A percentile compares a stretch with the other conserved stretches of the same genome.
Evolutionary conservation across 1,140 invertebrate species (phyloP).

Genomic region (Chrysomallon squamiferum): DNA sequence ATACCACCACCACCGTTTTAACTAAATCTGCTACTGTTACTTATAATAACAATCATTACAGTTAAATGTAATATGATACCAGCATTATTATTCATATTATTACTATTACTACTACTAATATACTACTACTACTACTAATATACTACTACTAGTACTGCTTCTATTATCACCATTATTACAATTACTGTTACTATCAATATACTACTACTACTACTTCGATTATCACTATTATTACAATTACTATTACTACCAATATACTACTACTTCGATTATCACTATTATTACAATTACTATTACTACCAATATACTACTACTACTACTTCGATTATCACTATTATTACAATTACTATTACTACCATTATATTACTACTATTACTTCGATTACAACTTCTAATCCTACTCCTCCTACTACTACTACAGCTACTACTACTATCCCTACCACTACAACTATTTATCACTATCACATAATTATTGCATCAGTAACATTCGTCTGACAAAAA

Average conservation of each 20-base stretch:
- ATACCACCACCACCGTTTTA: neutral
- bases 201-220: neutral
- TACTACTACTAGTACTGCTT: neutral
- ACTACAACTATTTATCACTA: neutral
- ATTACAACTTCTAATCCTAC: neutral
- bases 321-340: no score
- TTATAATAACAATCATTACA: neutral
- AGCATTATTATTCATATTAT: neutral
- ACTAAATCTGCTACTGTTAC: neutral
- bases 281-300: no score
- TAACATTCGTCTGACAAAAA: neutral
- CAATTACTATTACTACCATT: no score
- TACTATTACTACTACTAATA: neutral
- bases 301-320: no score
- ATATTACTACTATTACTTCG: neutral
- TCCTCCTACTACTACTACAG: neutral
- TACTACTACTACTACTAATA: neutral
- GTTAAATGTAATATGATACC: neutral
- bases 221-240: no score
- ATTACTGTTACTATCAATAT: no score
- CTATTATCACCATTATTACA: no score
- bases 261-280: no score
- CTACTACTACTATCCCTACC: neutral
- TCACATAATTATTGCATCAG: neutral
- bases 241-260: no score